phyloP scores from a whole-genome alignment of 2,888 invertebrate genomes.

The Ferrisia virgata region DNA sequence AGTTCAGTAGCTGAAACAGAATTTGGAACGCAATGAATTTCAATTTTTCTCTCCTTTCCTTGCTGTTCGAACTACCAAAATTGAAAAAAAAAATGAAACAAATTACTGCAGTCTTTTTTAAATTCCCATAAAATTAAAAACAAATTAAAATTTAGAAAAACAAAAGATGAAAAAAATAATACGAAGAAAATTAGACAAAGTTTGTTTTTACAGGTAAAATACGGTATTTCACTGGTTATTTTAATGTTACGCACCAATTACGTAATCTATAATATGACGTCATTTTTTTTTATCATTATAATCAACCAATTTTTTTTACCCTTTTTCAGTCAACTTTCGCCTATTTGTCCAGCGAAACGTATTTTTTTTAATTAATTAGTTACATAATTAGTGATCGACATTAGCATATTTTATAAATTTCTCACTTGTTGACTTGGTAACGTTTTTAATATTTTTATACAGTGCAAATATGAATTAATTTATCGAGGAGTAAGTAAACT shows the following conservation, averaged over 20 bases:
- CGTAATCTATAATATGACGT: not conserved
- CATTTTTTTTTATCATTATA: conserved; percentile 18
- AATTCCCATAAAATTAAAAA: too few species aligned
- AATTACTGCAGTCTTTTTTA: too few species aligned
- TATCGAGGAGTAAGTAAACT: not conserved
- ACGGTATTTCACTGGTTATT: not conserved
- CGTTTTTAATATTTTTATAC: not conserved
- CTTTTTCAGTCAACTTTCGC: not conserved
- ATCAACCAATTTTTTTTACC: not conserved
- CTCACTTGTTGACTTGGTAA: not conserved
- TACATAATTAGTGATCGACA: not conserved
- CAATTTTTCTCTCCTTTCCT: too few species aligned
- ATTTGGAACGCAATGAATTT: too few species aligned
- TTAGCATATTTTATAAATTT: not conserved
- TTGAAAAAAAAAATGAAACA: too few species aligned
- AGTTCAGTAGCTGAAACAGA: too few species aligned
- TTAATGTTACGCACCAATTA: not conserved
- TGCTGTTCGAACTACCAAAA: too few species aligned
- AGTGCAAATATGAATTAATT: not conserved
- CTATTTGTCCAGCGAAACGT: not conserved
- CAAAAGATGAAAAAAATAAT: not conserved
- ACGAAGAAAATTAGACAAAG: too few species aligned
- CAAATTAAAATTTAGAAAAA: not conserved
- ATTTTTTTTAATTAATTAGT: conserved; percentile 9
- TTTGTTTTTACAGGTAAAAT: not conserved